Evolutionary conservation across 2,888 invertebrate species (phyloP).

Genomic region (Phania funesta): DNA sequence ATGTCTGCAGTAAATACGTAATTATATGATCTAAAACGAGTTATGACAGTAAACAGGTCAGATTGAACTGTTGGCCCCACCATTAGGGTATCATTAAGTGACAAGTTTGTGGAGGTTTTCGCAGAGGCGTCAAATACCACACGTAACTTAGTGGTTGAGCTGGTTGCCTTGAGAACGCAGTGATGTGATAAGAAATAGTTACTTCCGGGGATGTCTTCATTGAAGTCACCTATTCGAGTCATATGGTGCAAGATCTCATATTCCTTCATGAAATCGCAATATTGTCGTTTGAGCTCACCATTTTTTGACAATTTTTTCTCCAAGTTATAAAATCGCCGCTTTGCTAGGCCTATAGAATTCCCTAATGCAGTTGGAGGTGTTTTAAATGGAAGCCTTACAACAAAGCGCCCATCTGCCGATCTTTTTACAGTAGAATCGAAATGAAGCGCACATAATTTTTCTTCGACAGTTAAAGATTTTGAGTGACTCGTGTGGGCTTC

Average conservation of each 20-base stretch:
- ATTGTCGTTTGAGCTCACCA: background rate
- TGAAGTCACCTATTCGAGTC: background rate
- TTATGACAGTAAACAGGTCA: slow-evolving; percentile 64
- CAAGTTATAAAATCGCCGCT: background rate
- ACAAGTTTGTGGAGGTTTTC: slow-evolving; percentile 59
- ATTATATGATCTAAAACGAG: slow-evolving; percentile 34
- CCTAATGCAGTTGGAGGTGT: background rate
- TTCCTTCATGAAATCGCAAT: background rate
- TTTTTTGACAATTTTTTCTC: background rate
- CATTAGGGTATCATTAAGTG: slow-evolving; percentile 42
- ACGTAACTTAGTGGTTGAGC: too few species aligned
- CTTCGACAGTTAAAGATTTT: background rate
- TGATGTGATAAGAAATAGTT: too few species aligned
- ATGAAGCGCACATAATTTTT: background rate
- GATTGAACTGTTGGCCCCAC: slow-evolving; percentile 53
- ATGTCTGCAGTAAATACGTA: background rate
- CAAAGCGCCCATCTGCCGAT: background rate
- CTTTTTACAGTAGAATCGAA: background rate
- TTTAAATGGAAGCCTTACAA: background rate
- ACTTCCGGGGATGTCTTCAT: too few species aligned
- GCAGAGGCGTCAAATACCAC: slow-evolving; percentile 69
- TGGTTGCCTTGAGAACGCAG: too few species aligned
- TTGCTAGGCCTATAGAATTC: background rate
- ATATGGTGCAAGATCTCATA: background rate
- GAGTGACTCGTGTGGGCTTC: background rate